Evolutionary conservation across 2,888 invertebrate species (phyloP), one percentile per base, ranked within the genome.

Genomic region (Campaea margaritaria): DNA sequence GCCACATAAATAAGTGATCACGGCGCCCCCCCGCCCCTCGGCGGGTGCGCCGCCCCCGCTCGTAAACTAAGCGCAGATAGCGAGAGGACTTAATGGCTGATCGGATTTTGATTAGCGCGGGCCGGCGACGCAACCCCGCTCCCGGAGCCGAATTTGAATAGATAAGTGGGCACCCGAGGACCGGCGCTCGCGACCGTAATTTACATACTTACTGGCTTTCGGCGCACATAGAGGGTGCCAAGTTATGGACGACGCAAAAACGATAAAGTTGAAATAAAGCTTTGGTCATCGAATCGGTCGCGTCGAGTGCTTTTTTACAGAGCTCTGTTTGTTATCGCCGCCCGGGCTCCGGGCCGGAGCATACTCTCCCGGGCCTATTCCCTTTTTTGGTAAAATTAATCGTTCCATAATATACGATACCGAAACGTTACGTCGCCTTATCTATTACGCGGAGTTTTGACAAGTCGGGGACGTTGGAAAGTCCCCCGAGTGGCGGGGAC

Each of bases 21-120:
- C 85, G 70, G 72, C 70, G 64, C 71, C 71, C 77, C n/a, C 75
- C 75, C 67, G 68, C 76, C 76, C 76, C 75, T 67, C 68, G 70
- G 64, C 77, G 67, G 74, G 70, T 73, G 68, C 69, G 62, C 68
- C 68, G 68, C 72, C 70, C 80, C 78, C 85, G 85, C 88, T 91
- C 91, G 91, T 92, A 91, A 91, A 91, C 91, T 89, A 87, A 89
- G 90, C 88, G 81, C 84, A 90, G 91, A 92, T 91, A 91, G 90
- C 90, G 86, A 86, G 87, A 90, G 89, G 88, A 90, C 91, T 89
- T 92, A 92, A 92, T 92, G 91, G 91, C 91, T 91, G 91, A 92
- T 92, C 91, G 91, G 91, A 90, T 91, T 92, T 91, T 91, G 91
- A 92, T 91, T 91, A 92, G 90, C 92, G 88, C 81, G 85, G 91